Conservation (phyloP, 2,888 invertebrate genomes). For the Amorpha juglandis region DNA sequence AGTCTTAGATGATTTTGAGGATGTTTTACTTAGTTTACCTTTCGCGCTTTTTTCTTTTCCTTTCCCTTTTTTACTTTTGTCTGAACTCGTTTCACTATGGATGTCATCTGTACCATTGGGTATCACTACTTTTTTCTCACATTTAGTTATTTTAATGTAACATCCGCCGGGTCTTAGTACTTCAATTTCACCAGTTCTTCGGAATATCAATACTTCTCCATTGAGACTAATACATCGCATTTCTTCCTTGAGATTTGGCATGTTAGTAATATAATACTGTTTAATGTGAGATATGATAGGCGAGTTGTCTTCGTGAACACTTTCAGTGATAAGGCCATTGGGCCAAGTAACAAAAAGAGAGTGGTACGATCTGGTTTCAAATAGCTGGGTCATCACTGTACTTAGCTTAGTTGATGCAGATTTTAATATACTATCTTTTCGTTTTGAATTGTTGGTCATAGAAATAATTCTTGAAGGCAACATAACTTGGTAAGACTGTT, state of each 20-base stretch:
- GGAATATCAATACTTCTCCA: conserved; percentile 74
- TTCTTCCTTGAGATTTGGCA: conserved; percentile 55
- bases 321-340: conserved; percentile 73
- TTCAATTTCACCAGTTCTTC: conserved; percentile 58
- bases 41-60: conserved; percentile 49
- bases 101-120: conserved; percentile 41
- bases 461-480: conserved; percentile 36
- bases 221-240: conserved; percentile 71
- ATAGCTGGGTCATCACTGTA: conserved; percentile 36
- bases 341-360: conserved; percentile 72
- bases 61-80: conserved; percentile 61
- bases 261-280: conserved; percentile 55
- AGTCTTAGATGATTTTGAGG: conserved; percentile 56
- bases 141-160: conserved; percentile 63
- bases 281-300: conserved; percentile 68
- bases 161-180: conserved; percentile 66
- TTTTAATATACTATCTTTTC: conserved; percentile 43
- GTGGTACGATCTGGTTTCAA: conserved; percentile 56
- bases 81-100: conserved; percentile 48
- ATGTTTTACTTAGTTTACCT: conserved; percentile 52
- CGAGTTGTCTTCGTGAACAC: conserved; percentile 63
- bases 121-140: conserved; percentile 47
- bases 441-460: conserved; percentile 39
- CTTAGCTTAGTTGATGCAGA: conserved; percentile 35
- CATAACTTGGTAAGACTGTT: conserved; percentile 53